Percentiles rank a stretch among this genome's conserved stretches.
phyloP scores from a whole-genome alignment of 2,888 invertebrate species.

The Ptilodon capucinus region DNA sequence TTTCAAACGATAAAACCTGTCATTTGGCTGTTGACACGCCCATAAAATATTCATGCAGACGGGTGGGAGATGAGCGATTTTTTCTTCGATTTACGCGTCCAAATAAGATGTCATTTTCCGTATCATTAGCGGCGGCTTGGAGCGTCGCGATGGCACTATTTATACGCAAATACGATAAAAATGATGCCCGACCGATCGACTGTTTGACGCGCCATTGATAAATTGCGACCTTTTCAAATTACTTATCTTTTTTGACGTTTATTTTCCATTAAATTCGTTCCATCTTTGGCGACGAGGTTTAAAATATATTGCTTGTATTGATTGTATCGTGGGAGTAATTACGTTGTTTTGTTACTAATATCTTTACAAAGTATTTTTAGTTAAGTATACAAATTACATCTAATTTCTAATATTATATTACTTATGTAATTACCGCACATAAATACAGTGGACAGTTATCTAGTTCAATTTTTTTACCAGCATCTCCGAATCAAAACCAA shows the following conservation, averaged over 20 bases:
- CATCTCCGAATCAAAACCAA: not conserved
- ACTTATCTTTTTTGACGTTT: conserved; percentile 57
- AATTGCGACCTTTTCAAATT: conserved; percentile 76
- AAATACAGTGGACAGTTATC: too few relatives aligned
- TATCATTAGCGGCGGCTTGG: conserved; percentile 80
- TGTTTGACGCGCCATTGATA: conserved; percentile 81
- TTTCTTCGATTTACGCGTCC: conserved; percentile 81
- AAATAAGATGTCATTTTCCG: conserved; percentile 84
- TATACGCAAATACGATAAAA: conserved; percentile 82
- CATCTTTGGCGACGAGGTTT: conserved; percentile 45
- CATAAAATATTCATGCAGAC: conserved; percentile 82
- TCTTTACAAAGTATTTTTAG: not conserved
- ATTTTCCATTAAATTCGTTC: conserved; percentile 45
- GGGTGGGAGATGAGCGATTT: conserved; percentile 80
- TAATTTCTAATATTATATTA: too few relatives aligned
- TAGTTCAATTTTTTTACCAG: too few relatives aligned
- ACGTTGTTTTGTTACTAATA: conserved; percentile 19
- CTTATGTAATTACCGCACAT: too few relatives aligned
- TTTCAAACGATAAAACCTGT: conserved; percentile 83
- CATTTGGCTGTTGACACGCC: conserved; percentile 82
- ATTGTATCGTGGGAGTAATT: conserved; percentile 45
- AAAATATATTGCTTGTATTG: conserved; percentile 43
- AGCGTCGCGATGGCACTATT: conserved; percentile 77
- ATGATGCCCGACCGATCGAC: conserved; percentile 79
- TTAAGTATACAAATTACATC: not conserved